Conservation (phyloP, 1,140 invertebrate species). For the Drosophila kohkoa region DNA sequence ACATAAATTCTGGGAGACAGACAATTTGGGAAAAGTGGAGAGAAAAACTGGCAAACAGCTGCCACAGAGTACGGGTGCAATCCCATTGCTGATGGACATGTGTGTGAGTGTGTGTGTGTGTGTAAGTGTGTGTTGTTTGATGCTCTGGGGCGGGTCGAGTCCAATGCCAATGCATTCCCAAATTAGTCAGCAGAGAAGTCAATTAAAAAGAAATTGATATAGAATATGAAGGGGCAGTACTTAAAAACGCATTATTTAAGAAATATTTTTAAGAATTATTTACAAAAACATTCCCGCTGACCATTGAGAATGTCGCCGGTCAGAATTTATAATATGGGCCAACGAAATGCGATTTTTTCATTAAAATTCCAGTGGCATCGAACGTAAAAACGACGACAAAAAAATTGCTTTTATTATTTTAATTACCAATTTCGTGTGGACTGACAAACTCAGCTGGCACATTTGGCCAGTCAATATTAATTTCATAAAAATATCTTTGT, state of each 20-base stretch:
- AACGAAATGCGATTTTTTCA: slow-evolving; percentile 68
- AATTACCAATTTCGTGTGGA: slow-evolving; percentile 72
- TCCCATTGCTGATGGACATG: slow-evolving; percentile 57
- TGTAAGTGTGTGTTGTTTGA: not conserved
- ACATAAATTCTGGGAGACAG: slow-evolving; percentile 68
- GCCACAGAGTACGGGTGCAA: slow-evolving; percentile 26
- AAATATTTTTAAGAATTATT: slow-evolving; percentile 68
- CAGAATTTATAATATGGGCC: slow-evolving; percentile 63
- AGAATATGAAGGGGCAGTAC: slow-evolving; percentile 41
- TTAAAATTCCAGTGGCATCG: slow-evolving; percentile 75
- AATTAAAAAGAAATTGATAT: slow-evolving; percentile 72
- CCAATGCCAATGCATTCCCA: slow-evolving; percentile 51
- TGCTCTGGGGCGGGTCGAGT: slow-evolving; percentile 3
- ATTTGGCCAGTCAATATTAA: slow-evolving; percentile 74
- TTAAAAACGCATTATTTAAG: slow-evolving; percentile 69
- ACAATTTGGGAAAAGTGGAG: slow-evolving; percentile 47
- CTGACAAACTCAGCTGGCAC: slow-evolving; percentile 60
- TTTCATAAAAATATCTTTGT: slow-evolving; percentile 79
- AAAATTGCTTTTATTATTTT: slow-evolving; percentile 84
- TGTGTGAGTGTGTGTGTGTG: not conserved
- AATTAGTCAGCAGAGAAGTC: slow-evolving; percentile 74
- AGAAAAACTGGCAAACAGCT: slow-evolving; percentile 60
- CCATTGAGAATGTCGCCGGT: slow-evolving; percentile 54
- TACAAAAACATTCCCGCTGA: slow-evolving; percentile 67
- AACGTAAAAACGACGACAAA: slow-evolving; percentile 24